A percentile compares a stretch with the other conserved stretches of the same genome.
Evolutionary conservation across 2,888 invertebrate genomes (phyloP).

Genomic region (Dryadula phaetusa): DNA sequence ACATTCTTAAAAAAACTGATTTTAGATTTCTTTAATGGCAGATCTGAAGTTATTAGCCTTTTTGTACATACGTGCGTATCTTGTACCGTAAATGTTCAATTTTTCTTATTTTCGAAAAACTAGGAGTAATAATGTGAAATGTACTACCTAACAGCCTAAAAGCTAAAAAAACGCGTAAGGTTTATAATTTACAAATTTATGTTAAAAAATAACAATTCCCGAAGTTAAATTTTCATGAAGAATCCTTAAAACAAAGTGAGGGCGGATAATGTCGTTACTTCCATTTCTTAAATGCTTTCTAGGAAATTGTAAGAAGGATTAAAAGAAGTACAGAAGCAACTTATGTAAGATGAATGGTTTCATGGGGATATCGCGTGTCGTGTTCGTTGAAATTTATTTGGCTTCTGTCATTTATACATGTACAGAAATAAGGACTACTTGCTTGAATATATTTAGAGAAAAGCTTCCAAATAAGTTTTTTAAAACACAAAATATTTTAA

Average conservation of each 20-base stretch:
- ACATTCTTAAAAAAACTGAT: no score
- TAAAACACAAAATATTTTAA: not conserved
- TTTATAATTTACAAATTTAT: no score
- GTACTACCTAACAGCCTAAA: no score
- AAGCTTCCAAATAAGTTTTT: not conserved
- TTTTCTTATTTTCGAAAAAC: no score
- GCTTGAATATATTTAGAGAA: slow-evolving; percentile 1
- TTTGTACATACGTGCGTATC: no score
- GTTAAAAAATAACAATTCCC: not conserved
- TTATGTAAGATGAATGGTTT: slow-evolving; percentile 29
- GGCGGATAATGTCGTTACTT: not conserved
- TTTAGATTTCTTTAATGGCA: no score
- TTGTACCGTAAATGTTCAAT: no score
- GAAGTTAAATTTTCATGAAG: not conserved
- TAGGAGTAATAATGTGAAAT: no score
- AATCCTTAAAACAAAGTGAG: not conserved
- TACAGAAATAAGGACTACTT: slow-evolving; percentile 14
- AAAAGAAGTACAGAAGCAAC: slow-evolving; percentile 28
- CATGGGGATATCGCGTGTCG: slow-evolving; percentile 36
- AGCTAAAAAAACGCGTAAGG: no score
- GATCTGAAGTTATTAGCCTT: no score
- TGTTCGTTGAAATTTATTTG: slow-evolving; percentile 34
- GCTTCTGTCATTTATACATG: slow-evolving; percentile 34
- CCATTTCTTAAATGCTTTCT: slow-evolving; percentile 17
- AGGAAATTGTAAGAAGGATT: slow-evolving; percentile 30